These are phyloP conservation scores for Lipophrys pholis DNA, from an alignment of 2,113 vertebrate genomes.

Conservation along the genomic window DNA sequence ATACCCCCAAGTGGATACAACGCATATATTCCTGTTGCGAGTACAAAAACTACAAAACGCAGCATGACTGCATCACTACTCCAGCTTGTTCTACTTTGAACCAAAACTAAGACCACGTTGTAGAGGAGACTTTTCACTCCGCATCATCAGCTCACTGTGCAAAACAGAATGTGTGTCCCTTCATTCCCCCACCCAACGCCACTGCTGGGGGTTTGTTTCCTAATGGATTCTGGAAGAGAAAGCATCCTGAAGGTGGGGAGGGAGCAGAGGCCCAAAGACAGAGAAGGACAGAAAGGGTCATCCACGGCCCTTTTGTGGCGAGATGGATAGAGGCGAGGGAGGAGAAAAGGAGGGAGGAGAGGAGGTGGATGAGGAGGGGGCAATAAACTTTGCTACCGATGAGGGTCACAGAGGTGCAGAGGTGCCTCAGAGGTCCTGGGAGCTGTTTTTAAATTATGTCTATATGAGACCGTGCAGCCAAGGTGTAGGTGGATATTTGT, in stretches of 20 bases:
- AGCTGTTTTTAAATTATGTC: slow-evolving; percentile 37
- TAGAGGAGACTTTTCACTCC: no score
- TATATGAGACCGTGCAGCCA: not conserved
- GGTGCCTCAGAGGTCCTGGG: slow-evolving; percentile 75
- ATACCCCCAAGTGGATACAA: no score
- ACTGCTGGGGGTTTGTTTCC: slow-evolving; percentile 64
- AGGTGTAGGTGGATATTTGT: not conserved
- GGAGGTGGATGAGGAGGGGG: slow-evolving; percentile 50
- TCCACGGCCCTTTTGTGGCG: slow-evolving; percentile 77
- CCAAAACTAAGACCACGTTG: no score
- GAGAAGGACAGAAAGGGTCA: slow-evolving; percentile 79
- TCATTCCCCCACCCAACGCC: slow-evolving; percentile 29
- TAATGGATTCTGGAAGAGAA: slow-evolving; percentile 75
- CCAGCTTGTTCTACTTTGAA: no score
- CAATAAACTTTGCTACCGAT: slow-evolving; percentile 71
- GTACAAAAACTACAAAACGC: no score
- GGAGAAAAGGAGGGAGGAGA: slow-evolving; percentile 63
- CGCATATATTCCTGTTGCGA: no score
- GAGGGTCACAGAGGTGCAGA: slow-evolving; percentile 76
- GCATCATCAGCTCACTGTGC: no score
- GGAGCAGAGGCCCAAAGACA: slow-evolving; percentile 59
- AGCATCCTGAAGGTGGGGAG: slow-evolving; percentile 79
- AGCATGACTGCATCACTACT: no score
- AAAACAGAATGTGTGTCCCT: not conserved
- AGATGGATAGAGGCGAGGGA: slow-evolving; percentile 68